Conservation (phyloP, 2,888 invertebrate species). For the Shargacucullia verbasci region DNA sequence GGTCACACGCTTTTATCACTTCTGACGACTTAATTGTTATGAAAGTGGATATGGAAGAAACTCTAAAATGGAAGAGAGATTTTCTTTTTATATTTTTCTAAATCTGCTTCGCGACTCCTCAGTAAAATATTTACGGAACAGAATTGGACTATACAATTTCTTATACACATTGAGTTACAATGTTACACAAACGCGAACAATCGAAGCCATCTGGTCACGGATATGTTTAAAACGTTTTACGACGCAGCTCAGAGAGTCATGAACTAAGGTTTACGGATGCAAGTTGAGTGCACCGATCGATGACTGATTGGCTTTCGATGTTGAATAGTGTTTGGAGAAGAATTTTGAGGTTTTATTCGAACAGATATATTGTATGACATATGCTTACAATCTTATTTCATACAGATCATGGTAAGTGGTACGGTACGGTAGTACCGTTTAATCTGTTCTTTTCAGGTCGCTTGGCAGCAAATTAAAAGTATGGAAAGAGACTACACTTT, state of each 20-base stretch:
- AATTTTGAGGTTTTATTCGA: slow-evolving; percentile 7
- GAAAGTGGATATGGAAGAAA: no score
- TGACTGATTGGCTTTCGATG: slow-evolving; percentile 7
- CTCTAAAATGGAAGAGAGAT: no score
- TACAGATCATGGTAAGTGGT: no score
- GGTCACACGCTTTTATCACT: no score
- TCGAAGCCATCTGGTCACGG: slow-evolving; percentile 33
- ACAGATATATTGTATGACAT: slow-evolving; percentile 1
- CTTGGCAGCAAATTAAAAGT: no score
- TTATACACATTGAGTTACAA: slow-evolving; percentile 12
- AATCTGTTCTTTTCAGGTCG: no score
- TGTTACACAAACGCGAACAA: slow-evolving; percentile 23
- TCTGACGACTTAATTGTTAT: no score
- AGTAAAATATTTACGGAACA: neutral
- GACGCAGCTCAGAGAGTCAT: slow-evolving; percentile 17
- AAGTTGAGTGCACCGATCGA: slow-evolving; percentile 26
- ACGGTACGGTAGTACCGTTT: no score
- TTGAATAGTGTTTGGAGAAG: slow-evolving; percentile 10
- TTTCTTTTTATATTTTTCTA: no score
- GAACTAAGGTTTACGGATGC: slow-evolving; percentile 15
- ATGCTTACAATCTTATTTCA: neutral
- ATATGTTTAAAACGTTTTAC: slow-evolving; percentile 45
- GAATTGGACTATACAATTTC: slow-evolving; percentile 15
- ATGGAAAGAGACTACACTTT: no score
- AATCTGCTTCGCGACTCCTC: no score